These are phyloP conservation scores for Mythimna lalbum DNA, from an alignment of 2,888 invertebrate genomes.

Conservation along the genomic window DNA sequence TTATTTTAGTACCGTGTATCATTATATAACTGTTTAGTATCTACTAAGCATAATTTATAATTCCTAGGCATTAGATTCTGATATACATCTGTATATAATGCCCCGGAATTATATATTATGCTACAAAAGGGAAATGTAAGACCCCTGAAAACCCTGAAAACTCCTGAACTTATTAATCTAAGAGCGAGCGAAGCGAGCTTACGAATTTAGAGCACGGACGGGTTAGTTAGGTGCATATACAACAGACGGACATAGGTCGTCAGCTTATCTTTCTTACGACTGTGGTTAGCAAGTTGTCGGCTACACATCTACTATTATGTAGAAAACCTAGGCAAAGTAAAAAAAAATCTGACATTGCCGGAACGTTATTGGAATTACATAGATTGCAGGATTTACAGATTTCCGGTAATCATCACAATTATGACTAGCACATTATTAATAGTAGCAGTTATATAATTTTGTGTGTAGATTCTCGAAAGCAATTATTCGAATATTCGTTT, in stretches of 20 bases:
- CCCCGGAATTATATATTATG: too few relatives aligned
- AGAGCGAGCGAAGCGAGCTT: not conserved
- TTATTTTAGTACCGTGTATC: too few relatives aligned
- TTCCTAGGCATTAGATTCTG: too few relatives aligned
- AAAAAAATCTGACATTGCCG: not conserved
- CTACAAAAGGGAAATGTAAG: too few relatives aligned
- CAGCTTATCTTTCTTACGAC: not conserved
- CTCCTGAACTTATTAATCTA: not conserved
- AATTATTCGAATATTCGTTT: conserved; percentile 8
- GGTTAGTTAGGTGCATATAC: too few relatives aligned
- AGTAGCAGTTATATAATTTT: not conserved
- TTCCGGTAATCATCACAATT: not conserved
- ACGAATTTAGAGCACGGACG: too few relatives aligned
- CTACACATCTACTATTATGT: not conserved
- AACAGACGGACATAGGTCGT: not conserved
- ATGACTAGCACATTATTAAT: too few relatives aligned
- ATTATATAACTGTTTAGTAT: too few relatives aligned
- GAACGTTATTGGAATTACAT: not conserved
- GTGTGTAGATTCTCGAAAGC: conserved; percentile 17
- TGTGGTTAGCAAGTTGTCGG: not conserved
- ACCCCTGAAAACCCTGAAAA: too few relatives aligned
- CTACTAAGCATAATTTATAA: too few relatives aligned
- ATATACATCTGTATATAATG: too few relatives aligned
- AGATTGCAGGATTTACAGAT: not conserved
- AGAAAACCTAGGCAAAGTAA: not conserved